Evolutionary conservation across 2,113 vertebrate genomes (phyloP).

Genomic region (Rhea pennata): DNA sequence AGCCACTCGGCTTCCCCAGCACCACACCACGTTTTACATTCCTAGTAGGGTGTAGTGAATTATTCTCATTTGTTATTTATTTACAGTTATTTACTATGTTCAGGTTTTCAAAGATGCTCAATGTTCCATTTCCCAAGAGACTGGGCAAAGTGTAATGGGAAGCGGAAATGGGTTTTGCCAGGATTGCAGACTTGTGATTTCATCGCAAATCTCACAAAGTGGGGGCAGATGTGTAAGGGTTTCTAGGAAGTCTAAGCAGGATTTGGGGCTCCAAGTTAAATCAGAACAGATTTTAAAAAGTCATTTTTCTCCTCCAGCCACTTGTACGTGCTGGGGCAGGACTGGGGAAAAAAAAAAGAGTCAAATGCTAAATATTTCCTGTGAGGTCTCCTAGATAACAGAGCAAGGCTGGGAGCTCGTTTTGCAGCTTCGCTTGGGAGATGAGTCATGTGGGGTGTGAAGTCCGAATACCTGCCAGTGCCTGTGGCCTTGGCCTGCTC

Average conservation of each 20-base stretch:
- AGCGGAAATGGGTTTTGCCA: background rate
- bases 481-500: background rate
- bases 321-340: background rate
- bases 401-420: background rate
- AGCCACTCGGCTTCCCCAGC: background rate
- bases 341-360: background rate
- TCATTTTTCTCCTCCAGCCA: background rate
- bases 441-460: background rate
- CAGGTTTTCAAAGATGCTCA: background rate
- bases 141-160: background rate
- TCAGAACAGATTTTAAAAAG: background rate
- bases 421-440: background rate
- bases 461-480: background rate
- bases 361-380: background rate
- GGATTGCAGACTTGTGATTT: background rate
- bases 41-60: background rate
- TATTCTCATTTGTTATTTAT: too few species aligned
- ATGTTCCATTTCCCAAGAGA: background rate
- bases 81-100: background rate
- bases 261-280: background rate
- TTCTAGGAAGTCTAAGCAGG: background rate
- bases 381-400: background rate
- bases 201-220: background rate
- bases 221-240: background rate
- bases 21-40: fast-evolving